Conservation (phyloP, 2,113 vertebrate genomes). For the Aythya baeri region DNA sequence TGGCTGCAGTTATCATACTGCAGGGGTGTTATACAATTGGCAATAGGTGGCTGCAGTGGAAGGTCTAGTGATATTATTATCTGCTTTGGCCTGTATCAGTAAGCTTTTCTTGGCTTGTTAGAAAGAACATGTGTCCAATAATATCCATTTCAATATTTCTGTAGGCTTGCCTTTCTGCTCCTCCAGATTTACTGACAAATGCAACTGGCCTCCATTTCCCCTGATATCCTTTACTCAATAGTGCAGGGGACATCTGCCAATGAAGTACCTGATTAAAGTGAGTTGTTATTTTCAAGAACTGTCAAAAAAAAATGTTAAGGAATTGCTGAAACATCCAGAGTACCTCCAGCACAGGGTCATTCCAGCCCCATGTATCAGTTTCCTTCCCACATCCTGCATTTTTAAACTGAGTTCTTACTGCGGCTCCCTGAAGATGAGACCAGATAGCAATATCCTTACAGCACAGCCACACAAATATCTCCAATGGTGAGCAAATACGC, state of each 20-base stretch:
- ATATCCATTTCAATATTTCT: background rate
- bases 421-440: background rate
- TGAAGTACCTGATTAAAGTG: background rate
- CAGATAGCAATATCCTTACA: background rate
- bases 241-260: background rate
- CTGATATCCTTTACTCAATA: background rate
- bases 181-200: background rate
- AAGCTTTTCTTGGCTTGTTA: background rate
- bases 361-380: background rate
- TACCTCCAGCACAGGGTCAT: background rate
- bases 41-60: background rate
- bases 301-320: background rate
- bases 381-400: background rate
- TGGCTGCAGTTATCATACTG: background rate
- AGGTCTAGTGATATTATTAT: background rate
- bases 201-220: background rate
- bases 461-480: background rate
- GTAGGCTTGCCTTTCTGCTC: background rate
- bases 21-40: background rate
- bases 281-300: background rate
- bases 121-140: background rate
- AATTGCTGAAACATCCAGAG: background rate
- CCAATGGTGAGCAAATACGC: background rate
- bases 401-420: background rate
- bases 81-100: background rate